A percentile compares a stretch with the other conserved stretches of the same genome.
These are phyloP conservation scores for Reinhardtius hippoglossoides DNA, from an alignment of 2,113 vertebrate species.

Conservation along the genomic window DNA sequence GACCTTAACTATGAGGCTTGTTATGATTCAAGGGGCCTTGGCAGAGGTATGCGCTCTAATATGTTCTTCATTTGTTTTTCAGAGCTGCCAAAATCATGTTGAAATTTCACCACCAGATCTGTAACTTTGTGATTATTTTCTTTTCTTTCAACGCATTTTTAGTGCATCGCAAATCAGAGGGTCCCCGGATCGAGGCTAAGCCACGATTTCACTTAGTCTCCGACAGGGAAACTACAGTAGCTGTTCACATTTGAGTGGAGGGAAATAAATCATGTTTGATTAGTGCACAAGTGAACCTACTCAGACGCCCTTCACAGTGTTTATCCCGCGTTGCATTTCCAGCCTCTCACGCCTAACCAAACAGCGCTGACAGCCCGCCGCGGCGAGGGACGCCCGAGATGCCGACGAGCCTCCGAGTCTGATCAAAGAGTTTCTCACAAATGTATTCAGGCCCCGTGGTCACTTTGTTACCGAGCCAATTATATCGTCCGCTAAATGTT, in stretches of 20 bases:
- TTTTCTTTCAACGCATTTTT: not conserved
- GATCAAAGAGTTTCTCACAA: slow-evolving; percentile 65
- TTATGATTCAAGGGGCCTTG: no score
- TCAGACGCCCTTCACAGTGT: slow-evolving; percentile 27
- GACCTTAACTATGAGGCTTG: no score
- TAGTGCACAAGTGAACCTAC: not conserved
- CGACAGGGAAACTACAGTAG: no score
- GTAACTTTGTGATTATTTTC: no score
- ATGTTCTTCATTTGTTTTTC: no score
- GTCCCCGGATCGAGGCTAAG: no score
- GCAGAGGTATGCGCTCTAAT: no score
- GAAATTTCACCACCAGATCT: no score
- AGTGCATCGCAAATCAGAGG: not conserved
- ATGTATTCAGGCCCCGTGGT: slow-evolving; percentile 69
- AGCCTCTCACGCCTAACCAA: slow-evolving; percentile 51
- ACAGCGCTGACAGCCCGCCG: slow-evolving; percentile 50
- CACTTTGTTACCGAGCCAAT: slow-evolving; percentile 74
- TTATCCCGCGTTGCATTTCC: slow-evolving; percentile 25
- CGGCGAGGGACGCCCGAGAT: slow-evolving; percentile 48
- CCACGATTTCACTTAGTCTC: no score
- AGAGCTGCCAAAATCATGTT: no score
- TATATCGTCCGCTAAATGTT: slow-evolving; percentile 71
- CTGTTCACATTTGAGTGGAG: not conserved
- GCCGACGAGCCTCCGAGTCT: slow-evolving; percentile 44
- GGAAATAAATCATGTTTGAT: not conserved